phyloP scores from a whole-genome alignment of 2,888 invertebrate species.

The Macrostomum cliftonense region DNA sequence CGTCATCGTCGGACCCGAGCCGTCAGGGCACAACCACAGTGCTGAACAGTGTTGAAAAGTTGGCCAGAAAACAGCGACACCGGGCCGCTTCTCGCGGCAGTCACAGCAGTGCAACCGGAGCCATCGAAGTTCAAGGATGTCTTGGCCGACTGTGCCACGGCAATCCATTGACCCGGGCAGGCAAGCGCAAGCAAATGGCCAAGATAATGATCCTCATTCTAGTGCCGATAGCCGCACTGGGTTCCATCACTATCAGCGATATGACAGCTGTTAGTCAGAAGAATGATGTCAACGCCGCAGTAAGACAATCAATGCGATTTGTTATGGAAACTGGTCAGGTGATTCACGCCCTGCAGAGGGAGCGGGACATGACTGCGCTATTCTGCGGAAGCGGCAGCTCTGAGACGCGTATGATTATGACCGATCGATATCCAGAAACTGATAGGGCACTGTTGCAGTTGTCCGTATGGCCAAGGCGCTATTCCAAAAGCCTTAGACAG shows the following conservation, averaged over 20 bases:
- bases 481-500: too few species aligned
- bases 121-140: too few species aligned
- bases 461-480: constrained; percentile 17
- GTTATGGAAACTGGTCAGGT: constrained; percentile 17
- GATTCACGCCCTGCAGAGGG: constrained; percentile 19
- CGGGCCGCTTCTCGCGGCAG: too few species aligned
- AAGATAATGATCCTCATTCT: constrained; percentile 15
- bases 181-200: constrained; percentile 19
- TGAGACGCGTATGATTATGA: constrained; percentile 20
- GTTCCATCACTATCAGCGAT: constrained; percentile 12
- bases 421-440: constrained; percentile 21
- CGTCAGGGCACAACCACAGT: too few species aligned
- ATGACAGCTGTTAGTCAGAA: constrained; percentile 8
- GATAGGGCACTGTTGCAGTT: constrained; percentile 19
- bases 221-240: constrained; percentile 13
- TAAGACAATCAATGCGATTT: constrained; percentile 13
- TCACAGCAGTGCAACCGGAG: too few species aligned
- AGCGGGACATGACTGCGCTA: constrained; percentile 24
- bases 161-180: constrained; percentile 1
- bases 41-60: too few species aligned
- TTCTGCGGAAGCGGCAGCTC: constrained; percentile 21
- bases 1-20: too few species aligned
- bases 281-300: constrained; percentile 5
- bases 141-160: too few species aligned
- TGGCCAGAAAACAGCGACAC: too few species aligned